Evolutionary conservation across 2,797 vertebrate species (phyloP).

Genomic region (Apogon hyalosoma): DNA sequence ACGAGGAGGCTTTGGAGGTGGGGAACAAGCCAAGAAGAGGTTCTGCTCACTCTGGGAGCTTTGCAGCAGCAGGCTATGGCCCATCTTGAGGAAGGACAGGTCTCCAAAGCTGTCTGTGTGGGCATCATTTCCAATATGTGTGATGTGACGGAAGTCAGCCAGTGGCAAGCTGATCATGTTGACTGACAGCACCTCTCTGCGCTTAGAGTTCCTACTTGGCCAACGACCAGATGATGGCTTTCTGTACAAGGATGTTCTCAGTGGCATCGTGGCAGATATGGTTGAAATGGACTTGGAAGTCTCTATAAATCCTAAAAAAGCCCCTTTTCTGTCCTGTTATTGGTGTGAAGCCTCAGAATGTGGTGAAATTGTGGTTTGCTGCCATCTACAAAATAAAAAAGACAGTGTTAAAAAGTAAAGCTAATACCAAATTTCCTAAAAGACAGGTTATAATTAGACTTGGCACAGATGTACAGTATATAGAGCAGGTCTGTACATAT

Average conservation of each 20-base stretch:
- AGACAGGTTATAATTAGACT: constrained; percentile 9
- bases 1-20: constrained; percentile 94
- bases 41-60: constrained; percentile 90
- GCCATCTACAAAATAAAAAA: constrained; percentile 60
- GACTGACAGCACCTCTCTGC: constrained; percentile 80
- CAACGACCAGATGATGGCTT: constrained; percentile 75
- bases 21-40: constrained; percentile 84
- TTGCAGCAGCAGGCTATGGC: constrained; percentile 82
- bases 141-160: constrained; percentile 85
- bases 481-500: constrained; percentile 29
- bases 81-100: constrained; percentile 86
- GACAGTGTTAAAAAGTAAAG: constrained; percentile 33
- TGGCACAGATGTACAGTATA: constrained; percentile 6
- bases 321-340: constrained; percentile 22
- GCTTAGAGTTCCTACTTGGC: constrained; percentile 80
- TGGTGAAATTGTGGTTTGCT: constrained; percentile 19
- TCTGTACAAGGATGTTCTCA: constrained; percentile 71
- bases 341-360: constrained; percentile 33
- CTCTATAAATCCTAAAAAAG: constrained; percentile 18
- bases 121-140: constrained; percentile 80
- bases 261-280: constrained; percentile 75
- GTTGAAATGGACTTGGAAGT: constrained; percentile 9
- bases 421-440: neutral
- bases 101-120: constrained; percentile 88
- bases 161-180: constrained; percentile 90